Conservation (phyloP, 2,113 vertebrate species). For the Ctenodactylus gundi region DNA sequence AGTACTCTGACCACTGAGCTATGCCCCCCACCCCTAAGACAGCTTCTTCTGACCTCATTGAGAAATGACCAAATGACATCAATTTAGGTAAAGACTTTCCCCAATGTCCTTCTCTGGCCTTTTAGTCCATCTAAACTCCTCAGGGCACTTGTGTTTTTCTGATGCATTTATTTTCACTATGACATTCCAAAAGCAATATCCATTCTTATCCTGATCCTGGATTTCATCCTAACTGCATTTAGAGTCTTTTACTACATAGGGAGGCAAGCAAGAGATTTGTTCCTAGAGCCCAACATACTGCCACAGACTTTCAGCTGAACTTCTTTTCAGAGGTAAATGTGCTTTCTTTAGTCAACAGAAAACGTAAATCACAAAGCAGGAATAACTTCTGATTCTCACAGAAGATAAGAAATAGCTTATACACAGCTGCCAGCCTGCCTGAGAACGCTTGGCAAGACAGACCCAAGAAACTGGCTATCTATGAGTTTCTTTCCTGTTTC, state of each 20-base stretch:
- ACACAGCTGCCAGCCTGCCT: conserved; percentile 39
- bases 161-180: conserved; percentile 59
- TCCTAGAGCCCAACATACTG: conserved; percentile 41
- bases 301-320: conserved; percentile 61
- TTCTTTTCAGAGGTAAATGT: conserved; percentile 66
- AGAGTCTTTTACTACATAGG: conserved; percentile 64
- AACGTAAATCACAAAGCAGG: conserved; percentile 61
- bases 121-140: conserved; percentile 19
- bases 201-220: conserved; percentile 49
- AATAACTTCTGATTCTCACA: conserved; percentile 68
- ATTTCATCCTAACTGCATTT: conserved; percentile 59
- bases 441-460: conserved; percentile 40
- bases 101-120: not conserved
- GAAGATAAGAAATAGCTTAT: conserved; percentile 71
- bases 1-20: too few relatives aligned
- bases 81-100: not conserved
- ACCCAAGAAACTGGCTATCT: conserved; percentile 47
- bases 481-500: conserved; percentile 56
- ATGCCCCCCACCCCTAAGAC: too few relatives aligned
- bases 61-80: conserved; percentile 30
- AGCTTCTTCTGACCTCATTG: conserved; percentile 1
- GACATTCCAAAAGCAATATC: conserved; percentile 64
- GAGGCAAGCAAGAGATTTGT: conserved; percentile 49
- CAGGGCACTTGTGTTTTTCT: conserved; percentile 22
- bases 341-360: conserved; percentile 61